Conservation (phyloP, 2,888 invertebrate species). For the Merodon equestris region DNA sequence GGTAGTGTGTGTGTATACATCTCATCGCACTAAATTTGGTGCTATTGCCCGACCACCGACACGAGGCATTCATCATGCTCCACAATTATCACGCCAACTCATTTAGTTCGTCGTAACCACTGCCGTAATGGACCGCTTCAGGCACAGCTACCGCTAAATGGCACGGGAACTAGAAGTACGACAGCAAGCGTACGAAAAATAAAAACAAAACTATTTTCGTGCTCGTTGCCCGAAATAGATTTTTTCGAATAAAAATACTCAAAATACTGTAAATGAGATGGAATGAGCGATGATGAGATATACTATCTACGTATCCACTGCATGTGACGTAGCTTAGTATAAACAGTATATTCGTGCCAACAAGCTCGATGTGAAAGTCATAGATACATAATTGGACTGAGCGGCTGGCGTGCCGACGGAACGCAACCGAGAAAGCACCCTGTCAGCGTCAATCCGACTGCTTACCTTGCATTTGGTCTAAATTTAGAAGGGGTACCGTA, state of each 20-base stretch:
- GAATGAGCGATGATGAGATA: conserved; percentile 3
- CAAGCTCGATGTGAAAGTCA: conserved; percentile 28
- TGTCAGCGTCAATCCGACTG: conserved; percentile 29
- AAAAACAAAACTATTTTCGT: conserved; percentile 39
- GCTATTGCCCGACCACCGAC: conserved; percentile 4
- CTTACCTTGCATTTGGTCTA: conserved; percentile 32
- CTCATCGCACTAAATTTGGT: conserved; percentile 64
- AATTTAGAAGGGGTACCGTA: conserved; percentile 30
- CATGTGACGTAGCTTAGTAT: conserved; percentile 42
- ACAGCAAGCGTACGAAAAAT: conserved; percentile 8
- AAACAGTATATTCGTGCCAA: conserved; percentile 17
- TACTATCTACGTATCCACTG: too few relatives aligned
- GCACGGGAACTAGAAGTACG: conserved; percentile 3
- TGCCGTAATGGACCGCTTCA: too few relatives aligned
- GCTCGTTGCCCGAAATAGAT: conserved; percentile 51
- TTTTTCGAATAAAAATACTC: conserved; percentile 26
- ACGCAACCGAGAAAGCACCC: neutral
- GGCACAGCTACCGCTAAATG: conserved; percentile 9
- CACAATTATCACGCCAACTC: conserved; percentile 58
- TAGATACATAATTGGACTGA: conserved; percentile 58
- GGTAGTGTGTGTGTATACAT: conserved; percentile 25
- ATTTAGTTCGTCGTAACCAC: conserved; percentile 10
- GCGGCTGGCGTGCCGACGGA: conserved; percentile 10
- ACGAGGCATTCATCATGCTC: conserved; percentile 50
- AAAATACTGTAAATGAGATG: conserved; percentile 20